Conservation (phyloP, 2,888 invertebrate species). For the Pseudococcus longispinus region DNA sequence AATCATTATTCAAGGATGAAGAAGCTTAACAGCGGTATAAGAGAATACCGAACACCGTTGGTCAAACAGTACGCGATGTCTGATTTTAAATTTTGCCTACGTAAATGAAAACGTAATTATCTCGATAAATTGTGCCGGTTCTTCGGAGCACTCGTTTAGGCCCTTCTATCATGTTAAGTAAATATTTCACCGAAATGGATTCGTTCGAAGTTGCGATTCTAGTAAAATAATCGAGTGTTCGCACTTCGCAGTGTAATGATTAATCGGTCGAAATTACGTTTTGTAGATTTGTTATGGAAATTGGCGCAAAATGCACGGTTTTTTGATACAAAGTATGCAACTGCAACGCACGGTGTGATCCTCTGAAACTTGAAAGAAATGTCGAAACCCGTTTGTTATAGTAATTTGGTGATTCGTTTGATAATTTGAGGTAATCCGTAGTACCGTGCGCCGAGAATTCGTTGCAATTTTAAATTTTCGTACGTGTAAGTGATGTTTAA, state of each 20-base stretch:
- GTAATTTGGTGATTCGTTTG: too few relatives aligned
- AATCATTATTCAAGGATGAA: not conserved
- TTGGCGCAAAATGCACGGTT: not conserved
- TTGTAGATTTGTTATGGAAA: not conserved
- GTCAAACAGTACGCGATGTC: not conserved
- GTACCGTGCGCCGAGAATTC: too few relatives aligned
- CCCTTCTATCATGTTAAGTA: not conserved
- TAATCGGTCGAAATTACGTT: too few relatives aligned
- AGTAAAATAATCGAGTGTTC: too few relatives aligned
- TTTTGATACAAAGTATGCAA: not conserved
- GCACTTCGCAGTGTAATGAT: too few relatives aligned
- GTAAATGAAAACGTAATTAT: not conserved
- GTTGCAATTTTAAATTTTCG: too few relatives aligned
- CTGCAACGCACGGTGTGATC: not conserved
- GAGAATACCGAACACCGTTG: not conserved
- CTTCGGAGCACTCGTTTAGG: not conserved
- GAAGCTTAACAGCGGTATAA: not conserved
- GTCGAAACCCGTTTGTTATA: too few relatives aligned
- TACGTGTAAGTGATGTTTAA: too few relatives aligned
- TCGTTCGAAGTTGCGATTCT: too few relatives aligned
- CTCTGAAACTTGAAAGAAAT: too few relatives aligned
- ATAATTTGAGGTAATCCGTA: too few relatives aligned
- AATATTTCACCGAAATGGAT: too few relatives aligned
- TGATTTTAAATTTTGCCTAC: not conserved
- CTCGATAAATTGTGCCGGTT: not conserved